Evolutionary conservation across 2,797 vertebrate genomes (phyloP), one percentile per base, ranked within the genome.

Genomic region (Pipistrellus pygmaeus): DNA sequence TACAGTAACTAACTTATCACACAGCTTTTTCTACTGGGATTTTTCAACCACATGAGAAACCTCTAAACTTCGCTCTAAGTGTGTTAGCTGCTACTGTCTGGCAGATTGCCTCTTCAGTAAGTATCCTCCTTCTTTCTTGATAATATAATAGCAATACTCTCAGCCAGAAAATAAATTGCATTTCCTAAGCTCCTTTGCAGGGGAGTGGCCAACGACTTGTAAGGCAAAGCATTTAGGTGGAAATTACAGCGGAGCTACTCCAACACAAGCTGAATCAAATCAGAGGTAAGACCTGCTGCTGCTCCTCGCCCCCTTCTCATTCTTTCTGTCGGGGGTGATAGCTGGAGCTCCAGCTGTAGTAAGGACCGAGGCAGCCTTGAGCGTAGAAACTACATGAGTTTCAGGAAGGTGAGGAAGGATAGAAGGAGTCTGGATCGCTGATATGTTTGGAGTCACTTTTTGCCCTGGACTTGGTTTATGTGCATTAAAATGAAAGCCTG

Each of bases 401-500:
- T 32, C 77, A 62, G 64, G 32, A 41, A 41, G 6, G 21, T 6
- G 14, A 87, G 15, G 8, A 9, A 57, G 4, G 32, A 8, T 5
- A 69, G 62, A 38, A 71, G 11, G 38, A 44, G 60, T 46, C 46
- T 62, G 17, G 14, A 55, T 7, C 15, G 73, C 30, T 72, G 44
- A 30, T 60, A 82, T 6, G 7, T 51, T 46, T 25, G 55, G 3
- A 88, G 10, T 68, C 51, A 12, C 23, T 73, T 4, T 55, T 51
- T 51, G 44, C 27, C 71, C 90, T 90, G 60, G 41, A 30, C 18
- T 90, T 87, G 6, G 76, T 66, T 82, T 62, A 32, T 14, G 20
- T 73, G 12, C 23, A 32, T 86, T 62, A 51, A 72, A 91, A 48
- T 12, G n/a, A 72, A 93, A 84, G n/a, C 35, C 30, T 41, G 66